Percentiles rank a stretch among this genome's conserved stretches.
These are phyloP conservation scores for Holacanthella duospinosa DNA, from an alignment of 2,888 invertebrate species.

Conservation along the genomic window DNA sequence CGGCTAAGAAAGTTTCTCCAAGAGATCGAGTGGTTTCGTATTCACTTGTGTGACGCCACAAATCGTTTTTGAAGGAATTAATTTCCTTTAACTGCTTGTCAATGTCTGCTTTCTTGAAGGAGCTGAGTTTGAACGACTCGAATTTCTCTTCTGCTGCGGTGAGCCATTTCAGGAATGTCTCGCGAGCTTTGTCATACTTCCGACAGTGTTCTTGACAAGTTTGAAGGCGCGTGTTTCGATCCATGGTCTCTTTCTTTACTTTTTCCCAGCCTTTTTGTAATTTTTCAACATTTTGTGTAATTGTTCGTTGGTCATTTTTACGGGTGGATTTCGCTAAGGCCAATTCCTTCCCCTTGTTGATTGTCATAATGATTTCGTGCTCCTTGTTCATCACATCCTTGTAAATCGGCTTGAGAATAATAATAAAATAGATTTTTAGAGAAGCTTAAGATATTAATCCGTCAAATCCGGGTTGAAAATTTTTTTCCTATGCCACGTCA, in stretches of 20 bases:
- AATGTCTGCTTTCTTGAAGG: constrained; percentile 70
- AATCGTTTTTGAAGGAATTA: constrained; percentile 79
- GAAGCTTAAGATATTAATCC: no score
- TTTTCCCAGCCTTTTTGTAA: constrained; percentile 88
- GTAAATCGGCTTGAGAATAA: constrained; percentile 58
- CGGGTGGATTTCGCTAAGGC: constrained; percentile 43
- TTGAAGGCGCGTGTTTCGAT: constrained; percentile 73
- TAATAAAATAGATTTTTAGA: not conserved
- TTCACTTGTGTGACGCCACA: constrained; percentile 87
- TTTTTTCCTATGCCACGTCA: no score
- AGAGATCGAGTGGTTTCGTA: constrained; percentile 76
- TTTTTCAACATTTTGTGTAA: constrained; percentile 71
- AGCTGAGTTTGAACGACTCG: constrained; percentile 60
- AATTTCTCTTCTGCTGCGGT: constrained; percentile 74
- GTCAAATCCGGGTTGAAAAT: not conserved
- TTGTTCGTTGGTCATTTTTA: constrained; percentile 49
- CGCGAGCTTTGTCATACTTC: constrained; percentile 75
- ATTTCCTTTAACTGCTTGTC: constrained; percentile 79
- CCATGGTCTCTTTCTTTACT: constrained; percentile 73
- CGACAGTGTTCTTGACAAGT: constrained; percentile 80
- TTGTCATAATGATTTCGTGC: constrained; percentile 84
- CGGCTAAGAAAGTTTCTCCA: constrained; percentile 75
- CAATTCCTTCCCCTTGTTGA: constrained; percentile 77
- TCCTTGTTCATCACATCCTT: constrained; percentile 77
- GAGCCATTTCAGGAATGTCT: constrained; percentile 79